Base-by-base conservation (phyloP, 2,888 invertebrate species). In the Napeogenes sylphis region DNA sequence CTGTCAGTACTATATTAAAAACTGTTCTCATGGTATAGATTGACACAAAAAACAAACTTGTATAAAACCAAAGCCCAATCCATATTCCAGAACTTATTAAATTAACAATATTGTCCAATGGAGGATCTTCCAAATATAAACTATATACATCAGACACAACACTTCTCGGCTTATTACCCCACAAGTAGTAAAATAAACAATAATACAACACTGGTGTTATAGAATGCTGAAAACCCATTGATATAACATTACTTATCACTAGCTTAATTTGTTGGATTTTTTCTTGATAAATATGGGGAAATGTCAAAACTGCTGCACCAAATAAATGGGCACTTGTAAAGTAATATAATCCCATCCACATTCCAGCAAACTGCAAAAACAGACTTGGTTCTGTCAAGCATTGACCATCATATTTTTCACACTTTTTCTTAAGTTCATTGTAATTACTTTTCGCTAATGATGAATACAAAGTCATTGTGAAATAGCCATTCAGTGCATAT, bases 1-100 rank as follows among this genome's bases (percentile, higher is more conserved):
- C 94, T 0, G 95, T 94, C 45, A 96, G 82, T 68, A 94, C 91
- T 69, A 95, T 91, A 69, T 94, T 92, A 71, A 95, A 95, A 62
- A 95, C 91, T 56, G 93, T 90, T 74, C 92, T 92, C 93, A 95
- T 94, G 5, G 93, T 91, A 73, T 94, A 92, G 81, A 95, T 93
- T 55, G 93, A 94, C 67, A 94, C 90, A 61, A 93, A 90, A 72
- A 95, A 95, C 63, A 95, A 87, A 46, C 93, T 91, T 6, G 93
- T 91, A 68, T 95, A 93, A 56, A 95, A 84, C 94, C 94, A 95
- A 3, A 93, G 84, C 55, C 93, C 93, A 67, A 94, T 87, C 72
- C 94, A 82, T 71, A 94, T 81, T 12, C 90, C 84, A 38, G 91
- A 79, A 45, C 81, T 79, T 8, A 92, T 64, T 38, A 92, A 72